Evolutionary conservation across 2,797 vertebrate genomes (phyloP).

Genomic region (Onychomys arenicola): DNA sequence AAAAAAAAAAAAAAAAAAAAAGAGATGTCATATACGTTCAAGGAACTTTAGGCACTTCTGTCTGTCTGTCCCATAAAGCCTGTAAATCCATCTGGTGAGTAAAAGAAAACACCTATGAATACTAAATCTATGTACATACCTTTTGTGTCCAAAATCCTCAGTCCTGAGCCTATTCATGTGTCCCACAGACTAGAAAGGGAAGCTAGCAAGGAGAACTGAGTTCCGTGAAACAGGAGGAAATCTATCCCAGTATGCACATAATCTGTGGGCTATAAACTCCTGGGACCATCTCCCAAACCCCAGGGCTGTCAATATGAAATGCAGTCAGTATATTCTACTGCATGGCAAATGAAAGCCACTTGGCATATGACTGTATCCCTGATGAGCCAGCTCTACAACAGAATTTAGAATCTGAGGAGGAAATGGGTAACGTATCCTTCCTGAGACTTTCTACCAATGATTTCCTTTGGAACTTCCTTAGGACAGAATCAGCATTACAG

Average conservation of each 20-base stretch:
- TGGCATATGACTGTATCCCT: background rate
- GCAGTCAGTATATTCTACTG: background rate
- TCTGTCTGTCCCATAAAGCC: background rate
- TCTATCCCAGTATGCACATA: background rate
- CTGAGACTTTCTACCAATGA: background rate
- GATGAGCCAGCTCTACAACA: background rate
- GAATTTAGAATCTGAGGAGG: slow-evolving; percentile 1
- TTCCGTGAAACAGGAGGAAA: background rate
- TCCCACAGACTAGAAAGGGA: background rate
- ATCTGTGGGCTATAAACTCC: background rate
- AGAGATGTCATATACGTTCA: background rate
- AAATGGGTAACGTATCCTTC: background rate
- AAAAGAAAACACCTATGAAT: background rate
- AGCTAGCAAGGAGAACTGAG: background rate
- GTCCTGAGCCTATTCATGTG: background rate
- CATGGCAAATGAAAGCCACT: background rate
- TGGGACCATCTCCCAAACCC: background rate
- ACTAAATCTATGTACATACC: background rate
- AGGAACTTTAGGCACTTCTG: background rate
- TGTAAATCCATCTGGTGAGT: background rate
- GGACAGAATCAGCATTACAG: background rate
- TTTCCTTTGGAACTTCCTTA: background rate
- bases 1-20: too few relatives aligned
- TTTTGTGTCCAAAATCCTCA: background rate
- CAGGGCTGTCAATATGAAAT: background rate